These are phyloP conservation scores for Grammomys dolichurus DNA, from an alignment of 2,113 vertebrate genomes.

Conservation along the genomic window DNA sequence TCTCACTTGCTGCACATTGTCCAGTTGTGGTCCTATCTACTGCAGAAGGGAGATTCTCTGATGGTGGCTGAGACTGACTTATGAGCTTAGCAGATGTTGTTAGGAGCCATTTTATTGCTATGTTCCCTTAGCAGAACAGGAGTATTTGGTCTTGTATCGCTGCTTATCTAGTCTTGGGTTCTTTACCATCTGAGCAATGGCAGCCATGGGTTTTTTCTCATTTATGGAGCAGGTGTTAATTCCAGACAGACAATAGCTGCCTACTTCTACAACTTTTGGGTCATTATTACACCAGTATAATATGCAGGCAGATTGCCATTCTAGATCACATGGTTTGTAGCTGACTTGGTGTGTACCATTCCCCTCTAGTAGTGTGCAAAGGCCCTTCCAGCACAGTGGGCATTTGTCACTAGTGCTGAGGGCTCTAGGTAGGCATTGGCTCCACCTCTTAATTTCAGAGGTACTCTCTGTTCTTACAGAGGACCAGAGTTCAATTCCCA, in stretches of 20 bases:
- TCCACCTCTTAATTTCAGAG: neutral
- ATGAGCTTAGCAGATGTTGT: neutral
- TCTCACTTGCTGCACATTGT: neutral
- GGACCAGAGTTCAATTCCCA: neutral
- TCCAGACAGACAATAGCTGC: neutral
- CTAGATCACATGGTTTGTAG: neutral
- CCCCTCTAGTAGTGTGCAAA: neutral
- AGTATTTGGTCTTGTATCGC: neutral
- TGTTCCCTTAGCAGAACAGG: neutral
- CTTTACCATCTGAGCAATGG: neutral
- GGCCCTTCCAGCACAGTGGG: neutral
- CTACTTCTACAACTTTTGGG: neutral
- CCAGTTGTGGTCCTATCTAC: neutral
- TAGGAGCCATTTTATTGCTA: neutral
- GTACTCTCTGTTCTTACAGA: neutral
- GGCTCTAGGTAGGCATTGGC: neutral
- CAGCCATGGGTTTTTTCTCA: neutral
- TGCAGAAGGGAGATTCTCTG: neutral
- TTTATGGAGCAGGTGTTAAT: neutral
- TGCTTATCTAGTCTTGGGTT: neutral
- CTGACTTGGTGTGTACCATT: too few species aligned
- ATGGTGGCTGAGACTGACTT: neutral
- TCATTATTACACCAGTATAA: neutral
- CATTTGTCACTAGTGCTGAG: neutral
- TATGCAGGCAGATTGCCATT: too few species aligned